Conservation (phyloP, 1,140 invertebrate species). For the Drosophila sproati region DNA sequence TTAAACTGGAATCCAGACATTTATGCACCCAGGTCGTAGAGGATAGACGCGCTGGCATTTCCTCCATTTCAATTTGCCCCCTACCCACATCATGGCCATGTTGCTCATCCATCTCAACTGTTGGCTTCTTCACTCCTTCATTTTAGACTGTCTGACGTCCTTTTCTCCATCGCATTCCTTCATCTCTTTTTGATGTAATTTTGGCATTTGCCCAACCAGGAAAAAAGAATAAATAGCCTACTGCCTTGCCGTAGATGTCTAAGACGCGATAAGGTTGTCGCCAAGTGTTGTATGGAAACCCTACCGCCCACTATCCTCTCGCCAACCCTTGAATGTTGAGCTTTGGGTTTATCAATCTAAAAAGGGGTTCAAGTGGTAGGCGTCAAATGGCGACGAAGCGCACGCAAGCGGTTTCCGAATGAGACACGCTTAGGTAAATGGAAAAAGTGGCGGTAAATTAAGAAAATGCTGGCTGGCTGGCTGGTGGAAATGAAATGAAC, state of each 20-base stretch:
- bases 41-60: slow-evolving; percentile 44
- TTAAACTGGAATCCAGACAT: slow-evolving; percentile 61
- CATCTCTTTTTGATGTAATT: slow-evolving; percentile 80
- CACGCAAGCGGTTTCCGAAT: slow-evolving; percentile 54
- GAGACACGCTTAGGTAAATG: slow-evolving; percentile 66
- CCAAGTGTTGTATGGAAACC: slow-evolving; percentile 14
- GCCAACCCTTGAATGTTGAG: background rate
- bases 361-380: slow-evolving; percentile 38
- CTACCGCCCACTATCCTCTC: no score
- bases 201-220: slow-evolving; percentile 76
- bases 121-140: slow-evolving; percentile 34
- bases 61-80: slow-evolving; percentile 12
- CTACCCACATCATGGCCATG: slow-evolving; percentile 7
- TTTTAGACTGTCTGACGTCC: slow-evolving; percentile 1
- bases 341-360: slow-evolving; percentile 6
- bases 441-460: slow-evolving; percentile 72
- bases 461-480: slow-evolving; percentile 47
- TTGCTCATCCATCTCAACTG: slow-evolving; percentile 30
- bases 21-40: slow-evolving; percentile 48
- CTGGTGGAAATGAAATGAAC: background rate
- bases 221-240: background rate
- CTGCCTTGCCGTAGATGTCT: slow-evolving; percentile 66
- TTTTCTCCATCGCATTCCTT: slow-evolving; percentile 43
- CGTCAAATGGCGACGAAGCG: slow-evolving; percentile 37
- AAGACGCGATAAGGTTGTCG: slow-evolving; percentile 48